These are phyloP conservation scores for Leptonema lineaticorne DNA, from an alignment of 1,140 invertebrate genomes.

Conservation along the genomic window DNA sequence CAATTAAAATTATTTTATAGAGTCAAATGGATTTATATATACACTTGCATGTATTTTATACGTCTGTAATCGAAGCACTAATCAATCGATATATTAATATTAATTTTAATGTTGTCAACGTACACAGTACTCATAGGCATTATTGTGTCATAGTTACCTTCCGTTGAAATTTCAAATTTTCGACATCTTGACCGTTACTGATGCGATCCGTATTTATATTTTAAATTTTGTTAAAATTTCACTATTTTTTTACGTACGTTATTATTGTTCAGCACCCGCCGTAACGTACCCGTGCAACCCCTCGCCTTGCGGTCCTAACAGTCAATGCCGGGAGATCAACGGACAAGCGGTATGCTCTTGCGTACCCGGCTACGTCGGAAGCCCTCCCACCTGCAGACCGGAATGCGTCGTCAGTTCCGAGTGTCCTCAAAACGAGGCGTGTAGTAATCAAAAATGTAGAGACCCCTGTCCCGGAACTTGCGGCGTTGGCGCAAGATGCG, in stretches of 20 bases:
- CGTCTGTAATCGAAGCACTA: too few species aligned
- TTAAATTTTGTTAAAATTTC: too few species aligned
- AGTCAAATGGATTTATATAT: too few species aligned
- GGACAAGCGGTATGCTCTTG: constrained; percentile 65
- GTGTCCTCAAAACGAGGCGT: constrained; percentile 62
- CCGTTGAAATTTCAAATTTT: too few species aligned
- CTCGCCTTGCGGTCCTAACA: constrained; percentile 67
- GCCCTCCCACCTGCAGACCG: constrained; percentile 65
- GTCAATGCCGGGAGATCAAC: constrained; percentile 60
- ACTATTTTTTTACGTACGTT: constrained; percentile 37
- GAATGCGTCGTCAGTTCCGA: constrained; percentile 71
- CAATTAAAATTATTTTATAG: too few species aligned
- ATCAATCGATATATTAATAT: not conserved
- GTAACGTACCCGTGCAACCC: constrained; percentile 60
- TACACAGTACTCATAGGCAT: too few species aligned
- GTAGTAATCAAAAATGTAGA: constrained; percentile 67
- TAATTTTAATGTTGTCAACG: not conserved
- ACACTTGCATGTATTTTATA: too few species aligned
- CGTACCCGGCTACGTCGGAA: constrained; percentile 59
- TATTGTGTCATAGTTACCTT: too few species aligned
- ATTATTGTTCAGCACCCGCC: constrained; percentile 31
- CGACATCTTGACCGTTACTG: too few species aligned
- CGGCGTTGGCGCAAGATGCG: constrained; percentile 61
- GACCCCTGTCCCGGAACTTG: constrained; percentile 72
- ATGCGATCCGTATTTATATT: too few species aligned